Evolutionary conservation across 2,113 vertebrate species (phyloP), one percentile per base, ranked within the genome.

Genomic region (Xyliphius kryptos): DNA sequence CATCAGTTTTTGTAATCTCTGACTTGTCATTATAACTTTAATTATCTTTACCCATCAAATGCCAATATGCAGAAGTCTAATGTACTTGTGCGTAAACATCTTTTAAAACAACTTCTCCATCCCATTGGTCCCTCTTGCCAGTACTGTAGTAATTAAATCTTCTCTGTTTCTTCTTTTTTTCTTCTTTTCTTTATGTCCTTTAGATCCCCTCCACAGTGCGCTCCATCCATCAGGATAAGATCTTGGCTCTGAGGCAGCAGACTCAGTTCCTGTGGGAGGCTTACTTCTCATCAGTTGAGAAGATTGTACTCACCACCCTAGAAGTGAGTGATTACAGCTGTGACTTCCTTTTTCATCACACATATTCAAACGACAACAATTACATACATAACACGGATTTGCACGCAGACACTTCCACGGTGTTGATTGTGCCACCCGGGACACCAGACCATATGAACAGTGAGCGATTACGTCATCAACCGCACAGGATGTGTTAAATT

Each of bases 161-260:
- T 3, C 6, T 20, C 12, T n/a, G 8, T 40, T 22, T n/a, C 50
- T 7, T 50, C 32, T 47, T 38, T 26, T 10, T 36, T 36, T 17
- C 50, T 26, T 6, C 21, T 50, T 56, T 22, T 63, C 48, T 71
- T 40, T 55, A 17, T 12, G 14, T 66, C 41, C 51, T 57, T 10
- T 37, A 67, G 56, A 74, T 74, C 73, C 73, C 73, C 15, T 74
- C 73, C 52, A 74, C 69, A 17, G 73, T 74, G 46, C 73, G 61
- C 55, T 74, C 73, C 73, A 75, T 75, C 62, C 73, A 75, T 75
- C 73, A 75, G 66, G 73, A 75, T 54, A 71, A 71, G 69, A 75
- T 75, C 59, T 63, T 75, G 69, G 66, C 73, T 58, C 43, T 75
- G 36, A 67, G 73, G 50, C 73, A 71, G 66, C 73, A 75, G 49